phyloP scores from a whole-genome alignment of 1,140 invertebrate species.

The Drosophila carrolli region DNA sequence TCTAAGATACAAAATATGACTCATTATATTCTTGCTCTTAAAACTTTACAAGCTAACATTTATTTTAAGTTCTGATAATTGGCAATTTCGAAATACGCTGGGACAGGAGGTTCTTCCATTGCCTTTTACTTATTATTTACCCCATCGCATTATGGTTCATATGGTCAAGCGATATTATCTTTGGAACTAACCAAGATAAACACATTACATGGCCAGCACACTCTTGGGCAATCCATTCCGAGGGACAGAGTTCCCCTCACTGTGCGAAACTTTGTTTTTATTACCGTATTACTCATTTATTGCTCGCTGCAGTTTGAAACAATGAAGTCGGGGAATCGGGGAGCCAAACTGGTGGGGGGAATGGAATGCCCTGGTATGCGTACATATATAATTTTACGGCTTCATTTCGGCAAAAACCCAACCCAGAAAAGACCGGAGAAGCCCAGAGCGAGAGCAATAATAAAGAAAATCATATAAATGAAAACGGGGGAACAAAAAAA shows the following conservation, averaged over 20 bases:
- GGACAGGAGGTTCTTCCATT: neutral
- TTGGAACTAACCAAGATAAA: constrained; percentile 32
- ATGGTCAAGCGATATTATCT: constrained; percentile 1
- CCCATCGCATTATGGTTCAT: neutral
- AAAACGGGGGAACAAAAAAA: constrained; percentile 34
- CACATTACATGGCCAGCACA: constrained; percentile 32
- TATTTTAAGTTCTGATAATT: no score
- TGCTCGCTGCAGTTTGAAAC: constrained; percentile 66
- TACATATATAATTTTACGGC: constrained; percentile 72
- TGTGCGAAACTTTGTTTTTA: constrained; percentile 64
- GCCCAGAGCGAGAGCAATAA: constrained; percentile 58
- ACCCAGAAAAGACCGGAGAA: constrained; percentile 43
- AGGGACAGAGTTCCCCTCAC: constrained; percentile 4
- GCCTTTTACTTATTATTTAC: neutral
- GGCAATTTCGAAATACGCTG: no score
- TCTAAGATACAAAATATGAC: no score
- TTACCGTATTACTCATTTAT: constrained; percentile 69
- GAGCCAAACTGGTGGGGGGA: neutral
- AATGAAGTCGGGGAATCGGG: constrained; percentile 33
- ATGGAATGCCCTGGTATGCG: constrained; percentile 28
- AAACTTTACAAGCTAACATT: no score
- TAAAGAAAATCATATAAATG: constrained; percentile 59
- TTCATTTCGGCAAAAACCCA: constrained; percentile 65
- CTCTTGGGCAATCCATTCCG: constrained; percentile 12
- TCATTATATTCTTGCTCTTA: no score